A percentile compares a stretch with the other conserved stretches of the same genome.
These are phyloP conservation scores for Labeo catla DNA, from an alignment of 2,113 vertebrate species.

Conservation along the genomic window DNA sequence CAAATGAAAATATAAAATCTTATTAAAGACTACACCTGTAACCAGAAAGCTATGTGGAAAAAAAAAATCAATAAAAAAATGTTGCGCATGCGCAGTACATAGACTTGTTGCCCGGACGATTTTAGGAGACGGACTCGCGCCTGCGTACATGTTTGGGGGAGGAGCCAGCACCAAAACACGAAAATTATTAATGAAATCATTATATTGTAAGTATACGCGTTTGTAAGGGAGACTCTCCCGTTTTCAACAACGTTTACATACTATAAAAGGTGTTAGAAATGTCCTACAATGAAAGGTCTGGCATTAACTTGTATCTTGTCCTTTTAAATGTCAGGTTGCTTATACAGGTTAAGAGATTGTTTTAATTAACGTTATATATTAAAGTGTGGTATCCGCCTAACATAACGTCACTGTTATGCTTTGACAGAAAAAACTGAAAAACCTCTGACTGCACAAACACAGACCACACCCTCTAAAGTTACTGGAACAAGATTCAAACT, in stretches of 20 bases:
- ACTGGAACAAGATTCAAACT: conserved; percentile 9
- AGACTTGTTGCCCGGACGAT: background rate
- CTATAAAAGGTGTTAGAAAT: background rate
- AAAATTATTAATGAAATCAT: conserved; percentile 18
- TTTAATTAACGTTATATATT: background rate
- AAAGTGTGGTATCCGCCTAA: background rate
- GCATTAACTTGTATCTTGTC: background rate
- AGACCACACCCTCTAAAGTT: conserved; percentile 16
- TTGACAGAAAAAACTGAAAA: background rate
- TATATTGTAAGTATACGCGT: background rate
- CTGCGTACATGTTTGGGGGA: background rate
- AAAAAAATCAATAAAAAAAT: background rate
- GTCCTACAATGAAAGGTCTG: background rate
- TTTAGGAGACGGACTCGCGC: conserved; percentile 33
- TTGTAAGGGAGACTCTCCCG: background rate
- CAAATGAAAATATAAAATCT: background rate
- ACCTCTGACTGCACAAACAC: background rate
- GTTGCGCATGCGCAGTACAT: conserved; percentile 1
- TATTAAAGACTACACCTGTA: background rate
- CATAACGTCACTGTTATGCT: background rate
- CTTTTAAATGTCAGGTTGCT: background rate
- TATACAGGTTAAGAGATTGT: background rate
- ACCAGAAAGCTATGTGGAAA: background rate
- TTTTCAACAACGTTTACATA: background rate
- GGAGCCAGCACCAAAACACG: conserved; percentile 17